Evolutionary conservation across 2,888 invertebrate genomes (phyloP), one percentile per base, ranked within the genome.

Genomic region (Pardosa pseudoannulata): DNA sequence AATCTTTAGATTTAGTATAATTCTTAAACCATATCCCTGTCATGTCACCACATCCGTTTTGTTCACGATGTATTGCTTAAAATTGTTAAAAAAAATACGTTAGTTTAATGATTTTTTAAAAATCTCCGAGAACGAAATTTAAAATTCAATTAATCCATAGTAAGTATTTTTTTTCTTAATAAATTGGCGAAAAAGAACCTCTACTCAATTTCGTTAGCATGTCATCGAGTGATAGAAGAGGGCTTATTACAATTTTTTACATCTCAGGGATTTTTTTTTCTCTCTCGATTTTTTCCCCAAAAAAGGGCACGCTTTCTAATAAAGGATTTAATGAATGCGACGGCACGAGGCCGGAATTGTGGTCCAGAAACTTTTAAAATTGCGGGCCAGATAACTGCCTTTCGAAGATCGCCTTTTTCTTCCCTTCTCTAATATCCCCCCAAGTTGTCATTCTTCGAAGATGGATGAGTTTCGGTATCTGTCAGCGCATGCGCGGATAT

Each of bases 251-350:
- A 56, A 56, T 23, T 56, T 56, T 56, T 56, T 46, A 46, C 46
- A 46, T 46, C 27, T 62, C 27, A 62, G 16, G n/a, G 6, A 62
- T 28, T 27, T 27, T 70, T 65, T 64, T 67, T 67, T 67, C 73
- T n/a, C n/a, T n/a, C n/a, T 41, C 27, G 41, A n/a, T 56, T 73
- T 74, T 68, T 75, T 75, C 39, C 68, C 36, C 23, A 27, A 7
- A 9, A 29, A 41, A 73, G 65, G 29, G 31, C 64, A 19, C 65
- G 29, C 27, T 31, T 29, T 75, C 81, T 70, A 81, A 81, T 75
- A 81, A 74, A 70, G 70, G 31, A 67, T 68, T 68, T 81, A 81
- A 81, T 81, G 81, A 81, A 81, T 81, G 68, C 75, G 70, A 13
- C 11, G 70, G 81, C 75, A 81, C 74, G 68, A 41, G 23, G 36